Base-by-base conservation (phyloP, 2,888 invertebrate genomes). In the Elmis aenea region DNA sequence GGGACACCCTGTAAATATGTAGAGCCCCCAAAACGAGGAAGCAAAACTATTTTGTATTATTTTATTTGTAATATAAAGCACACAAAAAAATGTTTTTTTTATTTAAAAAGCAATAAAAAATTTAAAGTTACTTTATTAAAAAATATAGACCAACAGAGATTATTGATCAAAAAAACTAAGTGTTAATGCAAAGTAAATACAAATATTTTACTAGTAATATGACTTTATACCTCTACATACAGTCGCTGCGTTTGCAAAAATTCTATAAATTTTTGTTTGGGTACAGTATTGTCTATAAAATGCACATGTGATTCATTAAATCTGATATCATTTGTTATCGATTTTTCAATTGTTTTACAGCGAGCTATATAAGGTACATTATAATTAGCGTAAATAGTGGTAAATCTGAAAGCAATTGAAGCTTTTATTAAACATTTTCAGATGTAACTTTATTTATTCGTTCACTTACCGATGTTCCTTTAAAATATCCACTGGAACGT, bases 221-320 rank as follows among this genome's bases (percentile, higher is more conserved):
- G n/a, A n/a, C n/a, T n/a, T n/a, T n/a, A n/a, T 47, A 52, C 51
- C 41, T 52, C 41, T 8, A 50, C 33, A 15, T 31, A 30, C 12
- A 52, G 42, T 16, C 41, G 34, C 13, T 42, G 42, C 13, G 43
- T 42, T 44, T 48, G 48, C 5, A 51, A 25, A 31, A 47, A 44
- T 29, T 51, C 45, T 5, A 44, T 13, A 15, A 54, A 37, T 26
- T 38, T 42, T 26, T 43, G 15, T 20, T 30, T 34, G 2, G 45
- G 39, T 5, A 43, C 20, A 14, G 34, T n/a, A n/a, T n/a, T 23
- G 9, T 43, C 12, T 3, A 42, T 42, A 33, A 55, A 53, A 39
- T 51, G 43, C 10, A 46, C 44, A 26, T 51, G 52, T 12, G 48
- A 40, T 33, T 55, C 55, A 23, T 46, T 39, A 24, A 49, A 48